Conservation (phyloP, 2,888 invertebrate species). For the Epiblema foenella region DNA sequence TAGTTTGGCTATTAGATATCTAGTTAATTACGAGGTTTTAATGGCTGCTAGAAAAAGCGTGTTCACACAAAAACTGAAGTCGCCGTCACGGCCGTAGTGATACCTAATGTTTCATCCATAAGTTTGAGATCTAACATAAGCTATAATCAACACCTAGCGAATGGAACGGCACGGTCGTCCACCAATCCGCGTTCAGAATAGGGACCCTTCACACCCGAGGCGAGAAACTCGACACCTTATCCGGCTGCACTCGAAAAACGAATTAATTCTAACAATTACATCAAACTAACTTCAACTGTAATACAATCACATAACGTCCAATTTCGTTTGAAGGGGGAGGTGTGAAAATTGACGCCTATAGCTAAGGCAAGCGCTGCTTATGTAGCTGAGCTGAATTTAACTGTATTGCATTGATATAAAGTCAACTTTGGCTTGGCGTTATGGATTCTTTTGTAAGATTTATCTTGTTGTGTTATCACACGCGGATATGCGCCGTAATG, state of each 20-base stretch:
- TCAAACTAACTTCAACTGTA: conserved; percentile 49
- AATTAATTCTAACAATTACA: conserved; percentile 49
- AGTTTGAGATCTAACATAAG: background rate
- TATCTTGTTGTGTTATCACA: conserved; percentile 52
- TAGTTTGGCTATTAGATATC: too few species aligned
- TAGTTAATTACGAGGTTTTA: too few species aligned
- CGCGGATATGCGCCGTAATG: conserved; percentile 45
- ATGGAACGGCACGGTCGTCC: conserved; percentile 51
- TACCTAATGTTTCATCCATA: background rate
- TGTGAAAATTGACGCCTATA: conserved; percentile 83
- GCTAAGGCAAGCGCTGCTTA: conserved; percentile 50
- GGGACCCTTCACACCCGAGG: conserved; percentile 82
- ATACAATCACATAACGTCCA: conserved; percentile 26
- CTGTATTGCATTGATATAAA: conserved; percentile 36
- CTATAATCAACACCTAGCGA: conserved; percentile 63
- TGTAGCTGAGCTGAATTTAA: conserved; percentile 46
- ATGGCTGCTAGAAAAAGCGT: too few species aligned
- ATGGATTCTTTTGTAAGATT: conserved; percentile 41
- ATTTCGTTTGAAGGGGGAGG: conserved; percentile 56
- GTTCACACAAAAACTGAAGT: background rate
- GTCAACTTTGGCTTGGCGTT: conserved; percentile 49
- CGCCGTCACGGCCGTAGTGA: background rate
- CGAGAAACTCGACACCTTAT: conserved; percentile 81
- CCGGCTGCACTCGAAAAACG: conserved; percentile 52
- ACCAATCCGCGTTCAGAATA: conserved; percentile 70